A percentile compares a stretch with the other conserved stretches of the same genome.
phyloP scores from a whole-genome alignment of 2,888 invertebrate species.

The Hypomecis atomaria region DNA sequence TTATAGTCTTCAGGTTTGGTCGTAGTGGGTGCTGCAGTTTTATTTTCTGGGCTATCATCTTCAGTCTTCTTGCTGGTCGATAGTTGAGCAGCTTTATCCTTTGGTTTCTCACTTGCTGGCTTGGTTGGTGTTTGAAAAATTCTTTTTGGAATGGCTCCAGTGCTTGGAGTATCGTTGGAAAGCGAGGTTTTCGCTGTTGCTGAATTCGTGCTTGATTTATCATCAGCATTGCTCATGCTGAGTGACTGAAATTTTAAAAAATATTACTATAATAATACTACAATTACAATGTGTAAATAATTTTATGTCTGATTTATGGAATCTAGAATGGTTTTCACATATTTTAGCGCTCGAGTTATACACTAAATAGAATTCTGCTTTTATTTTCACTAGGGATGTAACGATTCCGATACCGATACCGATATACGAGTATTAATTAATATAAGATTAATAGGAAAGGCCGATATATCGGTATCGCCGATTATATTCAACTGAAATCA shows the following conservation, averaged over 20 bases:
- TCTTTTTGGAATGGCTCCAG: slow-evolving; percentile 25
- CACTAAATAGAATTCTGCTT: too few species aligned
- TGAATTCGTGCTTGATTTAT: slow-evolving; percentile 10
- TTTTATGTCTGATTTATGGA: background rate
- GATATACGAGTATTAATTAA: too few species aligned
- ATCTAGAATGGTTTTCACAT: too few species aligned
- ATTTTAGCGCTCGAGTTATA: too few species aligned
- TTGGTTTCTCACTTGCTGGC: background rate
- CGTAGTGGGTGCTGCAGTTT: background rate
- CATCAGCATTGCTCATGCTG: slow-evolving; percentile 6
- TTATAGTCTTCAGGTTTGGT: slow-evolving; percentile 2
- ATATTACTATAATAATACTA: background rate
- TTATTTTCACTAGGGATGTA: too few species aligned
- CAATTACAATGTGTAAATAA: background rate
- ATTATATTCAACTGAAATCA: too few species aligned
- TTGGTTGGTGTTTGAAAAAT: background rate
- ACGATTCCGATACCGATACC: too few species aligned
- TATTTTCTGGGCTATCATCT: slow-evolving; percentile 8
- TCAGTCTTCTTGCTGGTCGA: slow-evolving; percentile 1
- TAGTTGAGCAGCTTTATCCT: slow-evolving; percentile 4
- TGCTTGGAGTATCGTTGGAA: slow-evolving; percentile 1
- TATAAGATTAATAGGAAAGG: too few species aligned
- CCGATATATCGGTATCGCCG: too few species aligned
- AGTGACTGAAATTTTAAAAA: background rate
- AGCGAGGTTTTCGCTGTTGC: background rate